Evolutionary conservation across 1,140 invertebrate genomes (phyloP), one percentile per base, ranked within the genome.

Genomic region (Ectropis grisescens): DNA sequence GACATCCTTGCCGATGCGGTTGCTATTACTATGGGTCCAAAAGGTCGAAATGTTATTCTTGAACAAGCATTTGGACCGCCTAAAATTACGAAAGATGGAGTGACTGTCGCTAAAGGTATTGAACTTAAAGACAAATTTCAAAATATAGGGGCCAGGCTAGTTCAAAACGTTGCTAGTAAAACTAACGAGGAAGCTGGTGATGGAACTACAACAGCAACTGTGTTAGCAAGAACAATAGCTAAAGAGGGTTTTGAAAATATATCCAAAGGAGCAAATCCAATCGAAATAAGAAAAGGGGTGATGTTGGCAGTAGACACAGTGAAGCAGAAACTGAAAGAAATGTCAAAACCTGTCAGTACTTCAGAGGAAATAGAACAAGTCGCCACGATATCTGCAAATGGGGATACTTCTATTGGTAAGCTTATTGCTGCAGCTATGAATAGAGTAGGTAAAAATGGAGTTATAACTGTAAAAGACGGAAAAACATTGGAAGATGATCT

Each of bases 1-100:
- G 94, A 98, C 82, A 85, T 96, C 10, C 82, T 98, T 19, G 93
- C 96, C 40, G 94, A 98, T 86, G 95, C 95, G 14, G 96, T 98
- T 9, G 93, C 95, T 5, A 93, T 97, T 14, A 98, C 96, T 1
- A 94, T 98, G 93, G 96, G 96, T 25, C 96, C 96, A 15, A 97
- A 97, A 85, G 96, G 96, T 12, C 88, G 96, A 25, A 98, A 98
- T 83, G 96, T 98, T 1, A 95, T 98, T 29, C 84, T 98, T 41
- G 96, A 98, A 75, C 95, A 97, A 75, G 91, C 91, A 11, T 95
- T 94, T 92, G 95, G 95, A 7, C 91, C 92, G 39, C 96, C 96
- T n/a, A 97, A 97, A 82, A 98, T 98, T 54, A 98, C 95, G 1
- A 98, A 98, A 76, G 96, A 98, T 76, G 96, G 96, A 47, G 95